Base-by-base conservation (phyloP, 2,113 vertebrate genomes). In the Leptosomus discolor region DNA sequence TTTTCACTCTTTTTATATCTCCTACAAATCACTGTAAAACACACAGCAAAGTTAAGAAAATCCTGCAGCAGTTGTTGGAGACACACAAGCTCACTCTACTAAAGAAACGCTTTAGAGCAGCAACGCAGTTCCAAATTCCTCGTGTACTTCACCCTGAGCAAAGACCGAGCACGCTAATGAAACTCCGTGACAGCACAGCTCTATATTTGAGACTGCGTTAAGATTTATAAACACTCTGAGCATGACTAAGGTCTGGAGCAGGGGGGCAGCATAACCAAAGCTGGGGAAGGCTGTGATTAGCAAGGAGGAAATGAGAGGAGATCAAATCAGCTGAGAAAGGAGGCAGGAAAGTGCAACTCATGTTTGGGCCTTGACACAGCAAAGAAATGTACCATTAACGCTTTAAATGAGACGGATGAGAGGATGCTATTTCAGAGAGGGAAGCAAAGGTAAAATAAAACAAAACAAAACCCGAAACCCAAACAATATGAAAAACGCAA, bases 241-340 rank as follows among this genome's bases (percentile, higher is more conserved):
- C 93, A 96, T 90, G 87, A 93, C 97, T 93, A 91, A 94, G 56
- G 60, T 91, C 96, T 91, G 94, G 94, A 97, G 95, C 97, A 97
- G 95, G 95, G 96, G 96, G 92, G 96, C 96, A 97, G 96, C 95
- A 97, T 88, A 96, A 96, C 97, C 97, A 96, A 97, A 97, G 96
- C 92, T 94, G 92, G 92, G 19, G 79, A 94, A 95, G 60, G 94
- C 91, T 91, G 87, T 51, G 85, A 92, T 73, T 88, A 90, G 88
- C 0, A 2, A 92, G 50, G 12, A 94, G 53, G 81, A 96, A 97
- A 94, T 39, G 45, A 95, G 48, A 89, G 60, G 80, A 92, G 74
- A 93, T 70, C 69, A 89, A 51, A 94, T 53, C 87, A 92, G 82
- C 43, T 77, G 61, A 61, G 61, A 93, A 88, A 94, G 32, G 12